Evolutionary conservation across 2,888 invertebrate species (phyloP).

Genomic region (Metopia argyrocephala): DNA sequence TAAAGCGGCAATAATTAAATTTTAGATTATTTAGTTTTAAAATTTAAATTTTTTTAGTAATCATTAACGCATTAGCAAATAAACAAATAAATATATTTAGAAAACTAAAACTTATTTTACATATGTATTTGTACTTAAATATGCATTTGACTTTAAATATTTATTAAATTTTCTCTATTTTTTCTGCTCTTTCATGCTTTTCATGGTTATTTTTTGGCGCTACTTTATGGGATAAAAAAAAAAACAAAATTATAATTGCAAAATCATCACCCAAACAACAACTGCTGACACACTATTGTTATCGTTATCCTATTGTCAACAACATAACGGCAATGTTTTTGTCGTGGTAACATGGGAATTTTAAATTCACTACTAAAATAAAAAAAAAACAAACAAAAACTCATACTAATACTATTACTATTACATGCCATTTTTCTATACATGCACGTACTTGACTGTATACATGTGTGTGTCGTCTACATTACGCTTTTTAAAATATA

Average conservation of each 20-base stretch:
- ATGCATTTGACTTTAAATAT: slow-evolving; percentile 33
- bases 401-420: neutral
- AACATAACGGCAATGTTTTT: slow-evolving; percentile 5
- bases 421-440: neutral
- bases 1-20: no score
- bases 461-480: neutral
- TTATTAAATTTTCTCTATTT: slow-evolving; percentile 19
- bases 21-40: no score
- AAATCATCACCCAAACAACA: slow-evolving; percentile 30
- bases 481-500: slow-evolving; percentile 15
- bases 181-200: slow-evolving; percentile 5
- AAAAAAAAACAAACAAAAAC: neutral
- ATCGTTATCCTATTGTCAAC: slow-evolving; percentile 23
- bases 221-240: neutral
- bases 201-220: slow-evolving; percentile 13
- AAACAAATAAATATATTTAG: no score
- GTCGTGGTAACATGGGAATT: slow-evolving; percentile 6
- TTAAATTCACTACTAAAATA: neutral
- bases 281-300: neutral
- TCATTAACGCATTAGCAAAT: no score
- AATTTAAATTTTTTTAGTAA: no score
- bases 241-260: slow-evolving; percentile 37
- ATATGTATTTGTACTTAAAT: no score
- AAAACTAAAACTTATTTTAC: no score
- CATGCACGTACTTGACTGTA: slow-evolving; percentile 3